Base-by-base conservation (phyloP, 2,888 invertebrate genomes). In the Drosophila picticornis region DNA sequence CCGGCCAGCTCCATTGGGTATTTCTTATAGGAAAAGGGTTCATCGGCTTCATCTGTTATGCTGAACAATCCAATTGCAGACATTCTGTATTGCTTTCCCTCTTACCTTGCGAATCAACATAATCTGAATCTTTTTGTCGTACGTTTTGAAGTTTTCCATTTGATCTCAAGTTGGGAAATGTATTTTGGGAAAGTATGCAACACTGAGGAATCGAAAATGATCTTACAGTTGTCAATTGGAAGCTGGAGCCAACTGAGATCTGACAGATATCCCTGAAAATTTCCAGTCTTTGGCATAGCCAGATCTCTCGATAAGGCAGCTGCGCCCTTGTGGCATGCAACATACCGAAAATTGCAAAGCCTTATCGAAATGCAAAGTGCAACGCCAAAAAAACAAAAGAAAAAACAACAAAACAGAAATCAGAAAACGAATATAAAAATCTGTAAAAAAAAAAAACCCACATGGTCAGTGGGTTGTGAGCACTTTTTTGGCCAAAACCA, bases 401-500 rank as follows among this genome's bases (percentile, higher is more conserved):
- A 62, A 25, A 25, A 25, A 48, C 46, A 72, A 71, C 70, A 60
- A 60, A 69, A 57, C 38, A 13, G 9, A 56, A 63, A 73, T 48
- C 38, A 13, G 9, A 56, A 48, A 62, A 74, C 57, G 50, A 50
- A 57, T n/a, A 52, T n/a, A 51, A 60, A 34, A 65, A 31, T 58
- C 51, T 38, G 52, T 63, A 53, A 73, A 63, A 75, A 62, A 53
- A 16, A 70, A 64, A 34, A 34, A 13, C 32, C 56, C 68, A 85
- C 85, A 85, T 85, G 85, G 85, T 76, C 85, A 90, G 84, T 88
- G 75, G 80, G 81, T 77, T 82, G 55, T 46, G 10, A 13, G 67
- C 82, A 51, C 57, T 80, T 84, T 90, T 84, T 90, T 85, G 90
- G 85, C 68, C 76, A 88, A 77, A 88, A 78, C 90, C 78, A 83